Conservation (phyloP, 2,888 invertebrate genomes). For the Oeneis ivallda region DNA sequence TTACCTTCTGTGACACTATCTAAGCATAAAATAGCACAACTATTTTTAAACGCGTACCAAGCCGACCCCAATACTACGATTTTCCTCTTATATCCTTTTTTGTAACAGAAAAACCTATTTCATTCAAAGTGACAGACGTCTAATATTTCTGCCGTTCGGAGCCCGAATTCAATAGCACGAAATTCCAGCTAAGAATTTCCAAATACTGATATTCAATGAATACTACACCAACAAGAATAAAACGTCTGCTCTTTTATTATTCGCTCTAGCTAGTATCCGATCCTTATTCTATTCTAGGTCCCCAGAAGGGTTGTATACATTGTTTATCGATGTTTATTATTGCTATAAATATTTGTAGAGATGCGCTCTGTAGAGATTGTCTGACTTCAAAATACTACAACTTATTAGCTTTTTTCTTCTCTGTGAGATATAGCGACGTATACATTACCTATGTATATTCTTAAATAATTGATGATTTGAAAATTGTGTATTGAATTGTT, state of each 20-base stretch:
- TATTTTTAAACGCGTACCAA: neutral
- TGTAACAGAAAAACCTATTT: constrained; percentile 25
- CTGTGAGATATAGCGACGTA: too few species aligned
- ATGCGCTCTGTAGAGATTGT: too few species aligned
- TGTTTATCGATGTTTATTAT: too few species aligned
- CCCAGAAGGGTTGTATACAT: too few species aligned
- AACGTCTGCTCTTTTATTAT: constrained; percentile 3
- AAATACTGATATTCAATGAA: constrained; percentile 23
- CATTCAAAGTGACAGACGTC: constrained; percentile 31
- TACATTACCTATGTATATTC: too few species aligned
- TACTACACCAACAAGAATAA: constrained; percentile 12
- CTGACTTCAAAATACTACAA: too few species aligned
- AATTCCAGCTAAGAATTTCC: constrained; percentile 21
- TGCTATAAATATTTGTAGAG: too few species aligned
- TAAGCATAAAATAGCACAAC: neutral
- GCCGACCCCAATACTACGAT: constrained; percentile 7
- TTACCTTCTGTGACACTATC: neutral
- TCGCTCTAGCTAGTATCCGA: neutral
- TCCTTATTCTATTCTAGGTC: too few species aligned
- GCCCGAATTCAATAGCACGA: constrained; percentile 27
- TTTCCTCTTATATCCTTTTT: constrained; percentile 20
- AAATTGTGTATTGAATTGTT: too few species aligned
- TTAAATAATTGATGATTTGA: too few species aligned
- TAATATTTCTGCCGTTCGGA: constrained; percentile 27
- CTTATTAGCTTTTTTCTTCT: too few species aligned